A percentile compares a stretch with the other conserved stretches of the same genome.
phyloP scores from a whole-genome alignment of 35 echinoderm and acorn worm genomes.

The Nesometra sesokonis region DNA sequence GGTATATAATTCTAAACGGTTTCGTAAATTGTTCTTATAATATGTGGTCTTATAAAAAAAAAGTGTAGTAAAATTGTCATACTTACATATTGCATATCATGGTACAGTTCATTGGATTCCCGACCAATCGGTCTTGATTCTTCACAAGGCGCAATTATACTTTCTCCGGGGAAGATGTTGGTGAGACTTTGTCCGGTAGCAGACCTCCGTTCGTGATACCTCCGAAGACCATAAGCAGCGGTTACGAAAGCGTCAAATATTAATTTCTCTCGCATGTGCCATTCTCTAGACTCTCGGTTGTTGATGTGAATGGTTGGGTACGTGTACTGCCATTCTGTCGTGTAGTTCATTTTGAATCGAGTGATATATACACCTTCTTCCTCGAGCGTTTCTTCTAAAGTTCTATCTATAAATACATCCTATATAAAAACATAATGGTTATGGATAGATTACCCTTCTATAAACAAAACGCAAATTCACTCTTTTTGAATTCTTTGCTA shows the following conservation, averaged over 20 bases:
- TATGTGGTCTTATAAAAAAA: too few species aligned
- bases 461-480: too few species aligned
- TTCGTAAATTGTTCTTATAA: too few species aligned
- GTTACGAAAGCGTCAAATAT: constrained; percentile 79
- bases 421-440: neutral
- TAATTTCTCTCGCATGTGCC: constrained; percentile 50
- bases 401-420: constrained; percentile 26
- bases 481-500: too few species aligned
- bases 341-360: constrained; percentile 92
- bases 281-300: neutral
- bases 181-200: constrained; percentile 10
- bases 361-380: constrained; percentile 74
- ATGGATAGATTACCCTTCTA: too few species aligned
- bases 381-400: constrained; percentile 35
- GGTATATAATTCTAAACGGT: too few species aligned
- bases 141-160: neutral
- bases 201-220: constrained; percentile 32
- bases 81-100: neutral
- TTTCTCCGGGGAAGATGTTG: neutral
- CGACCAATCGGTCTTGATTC: neutral
- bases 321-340: constrained; percentile 59
- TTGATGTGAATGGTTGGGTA: constrained; percentile 30
- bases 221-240: constrained; percentile 49
- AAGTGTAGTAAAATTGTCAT: neutral
- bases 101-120: neutral